phyloP scores from a whole-genome alignment of 2,113 vertebrate species.

The Struthidea cinerea region DNA sequence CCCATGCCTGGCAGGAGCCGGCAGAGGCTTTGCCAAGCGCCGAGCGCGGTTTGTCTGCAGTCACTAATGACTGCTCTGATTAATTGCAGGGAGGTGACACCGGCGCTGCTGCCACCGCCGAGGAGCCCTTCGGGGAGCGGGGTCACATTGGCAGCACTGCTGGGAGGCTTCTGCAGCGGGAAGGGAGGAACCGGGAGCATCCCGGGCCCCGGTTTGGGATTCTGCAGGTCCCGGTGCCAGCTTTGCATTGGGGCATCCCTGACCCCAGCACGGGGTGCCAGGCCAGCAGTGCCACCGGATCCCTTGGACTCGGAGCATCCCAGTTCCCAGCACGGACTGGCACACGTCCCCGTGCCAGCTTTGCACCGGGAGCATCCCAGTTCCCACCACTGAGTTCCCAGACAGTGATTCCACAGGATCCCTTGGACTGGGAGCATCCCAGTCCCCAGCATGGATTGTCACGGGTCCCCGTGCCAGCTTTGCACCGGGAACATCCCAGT shows the following conservation, averaged over 20 bases:
- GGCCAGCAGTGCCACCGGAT: no score
- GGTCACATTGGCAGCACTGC: neutral
- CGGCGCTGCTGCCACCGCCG: neutral
- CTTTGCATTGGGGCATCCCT: neutral
- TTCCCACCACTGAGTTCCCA: no score
- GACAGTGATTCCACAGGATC: no score
- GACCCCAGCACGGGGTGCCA: no score
- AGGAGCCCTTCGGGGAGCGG: neutral
- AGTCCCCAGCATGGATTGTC: no score
- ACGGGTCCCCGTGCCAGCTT: no score
- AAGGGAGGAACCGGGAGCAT: neutral
- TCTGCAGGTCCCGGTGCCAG: no score
- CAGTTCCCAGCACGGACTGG: neutral
- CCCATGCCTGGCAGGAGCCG: neutral
- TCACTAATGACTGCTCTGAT: neutral
- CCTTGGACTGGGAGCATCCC: neutral
- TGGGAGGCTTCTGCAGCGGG: fast-evolving
- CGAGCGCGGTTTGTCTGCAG: neutral
- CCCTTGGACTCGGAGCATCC: neutral
- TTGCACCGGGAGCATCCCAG: neutral
- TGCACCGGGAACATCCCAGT: neutral
- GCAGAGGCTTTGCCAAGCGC: neutral
- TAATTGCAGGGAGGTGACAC: neutral
- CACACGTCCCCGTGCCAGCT: no score
- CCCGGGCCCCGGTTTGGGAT: neutral